Evolutionary conservation across 2,888 invertebrate genomes (phyloP).

Genomic region (Erebia palarica): DNA sequence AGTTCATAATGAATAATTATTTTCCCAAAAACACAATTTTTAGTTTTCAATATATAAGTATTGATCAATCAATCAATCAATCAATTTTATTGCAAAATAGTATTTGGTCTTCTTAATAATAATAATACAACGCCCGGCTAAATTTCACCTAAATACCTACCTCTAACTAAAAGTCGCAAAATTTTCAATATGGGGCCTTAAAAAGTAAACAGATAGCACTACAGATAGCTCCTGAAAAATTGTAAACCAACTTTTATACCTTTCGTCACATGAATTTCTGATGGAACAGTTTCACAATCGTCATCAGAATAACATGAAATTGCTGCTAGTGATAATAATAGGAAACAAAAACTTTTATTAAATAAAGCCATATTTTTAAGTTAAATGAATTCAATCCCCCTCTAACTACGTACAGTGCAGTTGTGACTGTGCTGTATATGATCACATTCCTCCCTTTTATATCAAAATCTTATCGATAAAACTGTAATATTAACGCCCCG

Average conservation of each 20-base stretch:
- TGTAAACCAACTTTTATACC: conserved; percentile 66
- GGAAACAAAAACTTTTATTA: conserved; percentile 24
- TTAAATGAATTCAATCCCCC: background rate
- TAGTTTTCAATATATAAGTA: too few species aligned
- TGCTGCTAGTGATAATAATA: conserved; percentile 39
- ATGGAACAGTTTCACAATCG: conserved; percentile 92
- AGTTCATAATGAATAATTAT: too few species aligned
- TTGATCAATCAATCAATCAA: too few species aligned
- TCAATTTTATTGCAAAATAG: too few species aligned
- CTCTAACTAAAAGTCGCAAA: too few species aligned
- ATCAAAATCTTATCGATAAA: conserved; percentile 22
- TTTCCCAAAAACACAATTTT: too few species aligned
- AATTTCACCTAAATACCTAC: too few species aligned
- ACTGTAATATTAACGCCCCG: conserved; percentile 33
- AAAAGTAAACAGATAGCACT: too few species aligned
- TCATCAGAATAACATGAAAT: conserved; percentile 79
- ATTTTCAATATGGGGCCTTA: too few species aligned
- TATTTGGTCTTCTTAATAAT: too few species aligned
- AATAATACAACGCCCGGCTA: too few species aligned
- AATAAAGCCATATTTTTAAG: conserved; percentile 35
- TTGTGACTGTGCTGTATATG: conserved; percentile 27
- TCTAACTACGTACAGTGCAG: conserved; percentile 18
- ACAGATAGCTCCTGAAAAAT: background rate
- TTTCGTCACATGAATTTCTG: conserved; percentile 94
- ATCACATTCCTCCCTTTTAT: conserved; percentile 34